phyloP scores from a whole-genome alignment of 2,113 vertebrate species.

The Symphodus melops region DNA sequence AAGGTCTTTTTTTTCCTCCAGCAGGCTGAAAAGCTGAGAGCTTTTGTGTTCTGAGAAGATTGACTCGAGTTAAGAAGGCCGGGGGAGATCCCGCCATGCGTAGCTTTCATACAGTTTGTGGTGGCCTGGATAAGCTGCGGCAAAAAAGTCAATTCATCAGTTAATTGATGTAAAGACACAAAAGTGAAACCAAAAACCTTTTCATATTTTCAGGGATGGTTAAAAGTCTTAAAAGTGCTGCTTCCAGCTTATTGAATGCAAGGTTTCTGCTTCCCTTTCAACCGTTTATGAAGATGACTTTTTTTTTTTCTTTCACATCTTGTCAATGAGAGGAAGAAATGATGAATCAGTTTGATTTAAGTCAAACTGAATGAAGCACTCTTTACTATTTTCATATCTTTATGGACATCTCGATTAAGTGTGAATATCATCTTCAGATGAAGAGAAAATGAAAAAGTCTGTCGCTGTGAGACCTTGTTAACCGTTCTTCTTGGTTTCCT shows the following conservation, averaged over 20 bases:
- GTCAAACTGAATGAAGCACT: too few relatives aligned
- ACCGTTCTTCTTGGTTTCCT: conserved; percentile 12
- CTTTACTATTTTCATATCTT: too few relatives aligned
- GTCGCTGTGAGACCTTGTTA: background rate
- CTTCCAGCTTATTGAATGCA: background rate
- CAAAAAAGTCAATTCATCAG: background rate
- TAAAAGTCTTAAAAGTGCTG: background rate
- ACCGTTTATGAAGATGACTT: too few relatives aligned
- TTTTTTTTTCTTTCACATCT: background rate
- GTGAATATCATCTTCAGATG: too few relatives aligned
- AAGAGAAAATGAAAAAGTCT: too few relatives aligned
- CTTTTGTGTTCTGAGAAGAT: background rate
- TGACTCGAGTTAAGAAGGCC: background rate
- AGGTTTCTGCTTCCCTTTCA: background rate
- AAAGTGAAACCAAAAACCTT: too few relatives aligned
- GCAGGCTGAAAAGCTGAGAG: background rate
- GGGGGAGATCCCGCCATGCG: background rate
- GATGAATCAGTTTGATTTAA: too few relatives aligned
- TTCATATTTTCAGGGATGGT: background rate
- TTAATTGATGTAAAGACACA: background rate
- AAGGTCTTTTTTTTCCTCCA: background rate
- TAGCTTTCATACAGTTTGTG: background rate
- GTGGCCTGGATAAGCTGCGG: background rate
- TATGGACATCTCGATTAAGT: too few relatives aligned
- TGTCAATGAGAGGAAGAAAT: too few relatives aligned